Conservation (phyloP, 1,140 invertebrate species). For the Drosophila neocordata region DNA sequence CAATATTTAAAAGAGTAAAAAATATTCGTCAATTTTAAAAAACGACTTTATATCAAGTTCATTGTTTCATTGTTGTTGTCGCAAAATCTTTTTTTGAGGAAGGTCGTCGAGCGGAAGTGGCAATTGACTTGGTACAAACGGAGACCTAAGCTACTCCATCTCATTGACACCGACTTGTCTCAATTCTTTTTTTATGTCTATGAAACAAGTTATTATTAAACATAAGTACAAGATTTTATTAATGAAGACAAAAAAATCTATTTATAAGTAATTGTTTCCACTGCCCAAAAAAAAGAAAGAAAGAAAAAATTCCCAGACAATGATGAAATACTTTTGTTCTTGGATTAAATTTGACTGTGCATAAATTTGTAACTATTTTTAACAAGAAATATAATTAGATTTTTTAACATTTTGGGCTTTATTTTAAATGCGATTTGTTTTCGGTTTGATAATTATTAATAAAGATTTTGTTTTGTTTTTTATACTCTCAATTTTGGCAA, state of each 20-base stretch:
- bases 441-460: no score
- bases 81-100: constrained; percentile 42
- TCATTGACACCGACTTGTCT: neutral
- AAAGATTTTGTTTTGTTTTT: no score
- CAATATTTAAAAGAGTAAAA: no score
- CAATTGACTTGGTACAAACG: constrained; percentile 27
- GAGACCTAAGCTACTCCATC: constrained; percentile 21
- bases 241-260: neutral
- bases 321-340: neutral
- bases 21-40: neutral
- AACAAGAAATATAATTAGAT: constrained; percentile 1
- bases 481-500: no score
- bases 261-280: neutral
- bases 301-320: neutral
- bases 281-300: neutral
- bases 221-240: no score
- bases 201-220: constrained; percentile 14
- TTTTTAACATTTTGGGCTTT: neutral
- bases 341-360: neutral
- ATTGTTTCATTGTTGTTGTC: constrained; percentile 26
- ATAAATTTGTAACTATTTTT: neutral
- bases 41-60: constrained; percentile 47
- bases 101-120: constrained; percentile 62
- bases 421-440: neutral
- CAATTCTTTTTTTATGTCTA: constrained; percentile 21